Evolutionary conservation across 2,797 vertebrate genomes (phyloP).

Genomic region (Xenentodon cancila): DNA sequence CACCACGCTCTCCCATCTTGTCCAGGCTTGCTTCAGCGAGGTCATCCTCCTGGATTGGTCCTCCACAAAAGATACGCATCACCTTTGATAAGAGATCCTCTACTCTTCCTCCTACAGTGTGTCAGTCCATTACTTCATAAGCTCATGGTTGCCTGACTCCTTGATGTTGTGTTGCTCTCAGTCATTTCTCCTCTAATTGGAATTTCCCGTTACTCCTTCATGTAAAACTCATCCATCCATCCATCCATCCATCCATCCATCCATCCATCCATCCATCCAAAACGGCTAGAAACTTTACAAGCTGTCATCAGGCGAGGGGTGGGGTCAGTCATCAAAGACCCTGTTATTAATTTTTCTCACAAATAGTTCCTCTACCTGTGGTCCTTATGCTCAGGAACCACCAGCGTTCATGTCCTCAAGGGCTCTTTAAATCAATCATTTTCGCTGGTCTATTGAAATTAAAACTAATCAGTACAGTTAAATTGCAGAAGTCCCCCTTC

Average conservation of each 20-base stretch:
- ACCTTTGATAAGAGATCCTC: slow-evolving; percentile 3
- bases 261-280: no score
- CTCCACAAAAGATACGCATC: not conserved
- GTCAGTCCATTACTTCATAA: not conserved
- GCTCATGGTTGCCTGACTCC: slow-evolving; percentile 7
- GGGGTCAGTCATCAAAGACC: not conserved
- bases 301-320: no score
- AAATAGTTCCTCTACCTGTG: no score
- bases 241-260: no score
- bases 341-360: not conserved
- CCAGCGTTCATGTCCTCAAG: not conserved
- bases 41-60: not conserved
- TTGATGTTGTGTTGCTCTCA: slow-evolving; percentile 7
- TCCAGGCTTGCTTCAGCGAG: no score
- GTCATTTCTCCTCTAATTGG: not conserved
- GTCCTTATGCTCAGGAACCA: not conserved
- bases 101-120: not conserved
- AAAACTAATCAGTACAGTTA: rapidly evolving
- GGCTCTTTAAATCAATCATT: not conserved
- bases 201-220: not conserved
- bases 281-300: no score
- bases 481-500: not conserved
- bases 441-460: not conserved
- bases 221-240: no score
- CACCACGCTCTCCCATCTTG: no score